Conservation (phyloP, 2,113 vertebrate genomes). For the human (Homo sapiens) region GRCh38 chr2:62773001-62773500, state of each 20-base stretch:
- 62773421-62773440: not conserved
- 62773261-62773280: not conserved
- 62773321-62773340: not conserved
- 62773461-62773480: not conserved
- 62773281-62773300: slow-evolving; percentile 14
- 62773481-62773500: not conserved
- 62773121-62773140: slow-evolving; percentile 9
- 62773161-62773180: not conserved
- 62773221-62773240: not conserved
- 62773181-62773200: not conserved
- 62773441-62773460: not conserved
- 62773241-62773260: not conserved
- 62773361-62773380: not conserved
- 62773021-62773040: not conserved
- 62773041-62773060: not conserved
- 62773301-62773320: not conserved
- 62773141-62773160: not conserved
- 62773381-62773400: not conserved
- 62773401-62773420: not conserved
- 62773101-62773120: not conserved
- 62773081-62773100: not conserved
- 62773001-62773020: not conserved
- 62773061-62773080: not conserved
- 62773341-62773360: slow-evolving; percentile 5
- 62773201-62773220: not conserved